A percentile compares a stretch with the other conserved stretches of the same genome.
phyloP scores from a whole-genome alignment of 2,113 vertebrate genomes.

The Hippocampus abdominalis region DNA sequence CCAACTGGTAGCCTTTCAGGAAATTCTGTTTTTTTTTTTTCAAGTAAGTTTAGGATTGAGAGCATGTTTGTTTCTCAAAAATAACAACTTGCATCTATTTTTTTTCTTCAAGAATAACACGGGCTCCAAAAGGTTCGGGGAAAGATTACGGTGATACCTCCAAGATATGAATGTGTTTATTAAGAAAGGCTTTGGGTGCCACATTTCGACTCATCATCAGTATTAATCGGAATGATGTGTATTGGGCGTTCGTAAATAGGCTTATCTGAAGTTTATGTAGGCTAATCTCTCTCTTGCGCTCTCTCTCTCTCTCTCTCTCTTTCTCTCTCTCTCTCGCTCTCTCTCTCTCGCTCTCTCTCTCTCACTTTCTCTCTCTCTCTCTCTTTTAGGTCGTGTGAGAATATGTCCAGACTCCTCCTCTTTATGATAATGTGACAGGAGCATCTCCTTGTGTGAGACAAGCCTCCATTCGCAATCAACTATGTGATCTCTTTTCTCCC shows the following conservation, averaged over 20 bases:
- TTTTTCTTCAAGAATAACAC: conserved; percentile 15
- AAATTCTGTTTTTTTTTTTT: background rate
- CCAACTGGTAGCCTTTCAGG: background rate
- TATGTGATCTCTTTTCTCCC: conserved; percentile 62
- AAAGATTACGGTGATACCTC: conserved; percentile 30
- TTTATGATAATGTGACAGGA: conserved; percentile 70
- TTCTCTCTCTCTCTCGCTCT: conserved; percentile 29
- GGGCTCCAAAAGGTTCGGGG: conserved; percentile 23
- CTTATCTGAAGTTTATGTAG: conserved; percentile 64
- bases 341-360: conserved; percentile 27
- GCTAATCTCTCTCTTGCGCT: conserved; percentile 42
- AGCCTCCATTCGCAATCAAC: conserved; percentile 64
- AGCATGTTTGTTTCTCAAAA: conserved; percentile 10
- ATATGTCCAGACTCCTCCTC: conserved; percentile 62
- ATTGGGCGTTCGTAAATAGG: conserved; percentile 57
- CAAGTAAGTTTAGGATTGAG: no score
- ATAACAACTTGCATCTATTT: conserved; percentile 7
- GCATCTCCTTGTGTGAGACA: conserved; percentile 64
- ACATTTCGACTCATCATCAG: conserved; percentile 32
- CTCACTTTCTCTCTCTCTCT: conserved; percentile 46
- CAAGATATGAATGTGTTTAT: conserved; percentile 26
- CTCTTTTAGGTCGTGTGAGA: conserved; percentile 23
- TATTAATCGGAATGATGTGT: conserved; percentile 41
- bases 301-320: conserved; percentile 34
- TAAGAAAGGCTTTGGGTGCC: conserved; percentile 31